phyloP scores from a whole-genome alignment of 2,888 invertebrate genomes.

The Drosophila dives region DNA sequence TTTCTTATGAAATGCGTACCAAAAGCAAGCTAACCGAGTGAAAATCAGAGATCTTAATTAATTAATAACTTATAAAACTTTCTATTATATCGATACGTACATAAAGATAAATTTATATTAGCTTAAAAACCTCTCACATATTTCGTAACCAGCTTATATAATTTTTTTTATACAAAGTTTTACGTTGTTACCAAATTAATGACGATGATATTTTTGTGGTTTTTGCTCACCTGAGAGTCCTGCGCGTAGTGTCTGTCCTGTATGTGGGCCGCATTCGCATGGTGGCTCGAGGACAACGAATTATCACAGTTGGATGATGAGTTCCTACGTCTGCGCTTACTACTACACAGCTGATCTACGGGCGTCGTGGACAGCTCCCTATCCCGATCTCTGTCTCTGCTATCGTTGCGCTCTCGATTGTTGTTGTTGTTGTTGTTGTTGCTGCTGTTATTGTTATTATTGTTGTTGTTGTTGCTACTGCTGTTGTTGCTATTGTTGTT shows the following conservation, averaged over 20 bases:
- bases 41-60: background rate
- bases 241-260: conserved; percentile 88
- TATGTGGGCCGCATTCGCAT: conserved; percentile 84
- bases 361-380: conserved; percentile 86
- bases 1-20: too few species aligned
- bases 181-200: background rate
- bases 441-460: conserved; percentile 31
- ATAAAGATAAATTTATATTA: background rate
- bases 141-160: background rate
- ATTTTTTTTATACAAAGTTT: background rate
- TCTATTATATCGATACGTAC: background rate
- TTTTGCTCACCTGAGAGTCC: conserved; percentile 88
- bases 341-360: conserved; percentile 85
- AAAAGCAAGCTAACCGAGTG: too few species aligned
- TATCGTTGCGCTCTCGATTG: conserved; percentile 62
- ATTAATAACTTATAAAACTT: background rate
- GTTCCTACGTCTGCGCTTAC: conserved; percentile 86
- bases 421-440: conserved; percentile 48
- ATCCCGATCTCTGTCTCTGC: conserved; percentile 87
- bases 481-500: conserved; percentile 50
- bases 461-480: conserved; percentile 52
- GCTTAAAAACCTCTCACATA: background rate
- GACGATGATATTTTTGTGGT: background rate
- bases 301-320: conserved; percentile 88
- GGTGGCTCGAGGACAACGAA: conserved; percentile 87